These are phyloP conservation scores for Mizuhopecten yessoensis DNA, from an alignment of 1,140 invertebrate species.

Conservation along the genomic window DNA sequence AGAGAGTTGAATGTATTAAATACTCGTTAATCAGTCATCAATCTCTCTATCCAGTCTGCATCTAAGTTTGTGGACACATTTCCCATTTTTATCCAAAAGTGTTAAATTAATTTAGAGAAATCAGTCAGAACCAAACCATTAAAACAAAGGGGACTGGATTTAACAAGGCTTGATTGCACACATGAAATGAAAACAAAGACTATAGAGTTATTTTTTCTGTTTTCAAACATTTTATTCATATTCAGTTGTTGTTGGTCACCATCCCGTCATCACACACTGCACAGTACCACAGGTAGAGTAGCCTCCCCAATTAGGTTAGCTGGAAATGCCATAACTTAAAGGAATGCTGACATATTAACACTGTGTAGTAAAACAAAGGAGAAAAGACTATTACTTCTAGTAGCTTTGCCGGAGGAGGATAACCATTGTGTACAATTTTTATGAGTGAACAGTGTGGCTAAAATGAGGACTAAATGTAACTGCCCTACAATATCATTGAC, in stretches of 20 bases:
- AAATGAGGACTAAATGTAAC: not conserved
- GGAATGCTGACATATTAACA: not conserved
- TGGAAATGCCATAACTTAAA: not conserved
- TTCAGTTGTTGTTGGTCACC: not conserved
- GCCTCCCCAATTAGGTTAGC: not conserved
- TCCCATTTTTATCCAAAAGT: too few species aligned
- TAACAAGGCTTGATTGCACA: too few species aligned
- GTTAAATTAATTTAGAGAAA: too few species aligned
- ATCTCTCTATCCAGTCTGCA: too few species aligned
- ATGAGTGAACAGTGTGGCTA: not conserved
- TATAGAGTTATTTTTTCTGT: too few species aligned
- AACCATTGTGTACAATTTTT: not conserved
- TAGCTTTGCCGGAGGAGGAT: not conserved
- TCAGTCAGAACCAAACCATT: too few species aligned
- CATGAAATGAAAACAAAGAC: too few species aligned
- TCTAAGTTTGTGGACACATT: too few species aligned
- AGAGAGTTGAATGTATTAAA: too few species aligned
- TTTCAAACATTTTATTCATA: conserved; percentile 40
- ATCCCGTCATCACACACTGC: not conserved
- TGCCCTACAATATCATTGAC: not conserved
- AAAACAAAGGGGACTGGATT: too few species aligned
- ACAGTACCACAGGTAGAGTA: not conserved
- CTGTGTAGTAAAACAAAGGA: not conserved
- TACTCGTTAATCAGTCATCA: too few species aligned
- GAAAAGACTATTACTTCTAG: not conserved